Evolutionary conservation across 2,888 invertebrate species (phyloP), one percentile per base, ranked within the genome.

Genomic region (Agapostemon virescens): DNA sequence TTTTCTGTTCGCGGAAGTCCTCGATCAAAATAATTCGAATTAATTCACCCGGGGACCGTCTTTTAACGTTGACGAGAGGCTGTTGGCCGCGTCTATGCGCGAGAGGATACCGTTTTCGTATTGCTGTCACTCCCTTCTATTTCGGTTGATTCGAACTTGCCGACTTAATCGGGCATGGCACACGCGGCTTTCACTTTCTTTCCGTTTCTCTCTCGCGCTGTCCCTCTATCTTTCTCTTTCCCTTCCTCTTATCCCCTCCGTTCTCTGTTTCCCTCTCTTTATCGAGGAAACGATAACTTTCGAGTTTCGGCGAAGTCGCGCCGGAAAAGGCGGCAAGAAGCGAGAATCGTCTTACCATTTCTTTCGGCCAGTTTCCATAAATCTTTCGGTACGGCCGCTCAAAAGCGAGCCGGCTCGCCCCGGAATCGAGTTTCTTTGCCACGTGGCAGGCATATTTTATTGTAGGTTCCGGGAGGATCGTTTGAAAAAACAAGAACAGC

Each of bases 11-110:
- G 83, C 88, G 89, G 87, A 91, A 90, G 88, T 87, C 77, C 82
- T 88, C 87, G 79, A 90, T 91, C 89, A 88, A 88, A 89, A 87
- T 89, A 85, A 90, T 89, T 89, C 85, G 87, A 89, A 90, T 89
- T 89, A 88, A 89, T 89, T 88, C 87, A 70, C 71, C 71, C 75
- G 49, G 61, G 73, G 79, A 61, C 15, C 17, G 15, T 67, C 15
- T n/a, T 40, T 13, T 17, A 26, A 30, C n/a, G 23, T 17, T 20
- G 4, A 13, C 52, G 9, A 11, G 9, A 11, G 11, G 4, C 7
- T 3, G 40, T 20, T 15, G 49, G n/a, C 7, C 38, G 38, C 0
- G 15, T 2, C 45, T 45, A 9, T 20, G n/a, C n/a, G n/a, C 9
- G 17, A 36, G 58, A 58, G 26, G 55, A 7, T 1, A 45, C 52